These are phyloP conservation scores for Bombus vancouverensis DNA, from an alignment of 1,140 invertebrate species.

Conservation along the genomic window DNA sequence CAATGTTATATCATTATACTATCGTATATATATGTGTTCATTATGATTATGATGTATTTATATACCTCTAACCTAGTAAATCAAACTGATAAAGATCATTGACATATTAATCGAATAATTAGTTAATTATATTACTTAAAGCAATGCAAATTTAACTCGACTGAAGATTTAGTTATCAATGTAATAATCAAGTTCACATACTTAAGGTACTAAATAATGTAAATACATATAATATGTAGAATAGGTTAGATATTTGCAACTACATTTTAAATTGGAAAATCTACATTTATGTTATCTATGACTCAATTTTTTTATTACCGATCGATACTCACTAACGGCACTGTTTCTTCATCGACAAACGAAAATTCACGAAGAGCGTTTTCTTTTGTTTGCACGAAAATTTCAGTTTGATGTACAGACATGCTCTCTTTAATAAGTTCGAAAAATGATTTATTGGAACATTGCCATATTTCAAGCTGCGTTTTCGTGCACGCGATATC, in stretches of 20 bases:
- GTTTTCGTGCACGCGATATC: not conserved
- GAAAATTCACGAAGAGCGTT: constrained; percentile 74
- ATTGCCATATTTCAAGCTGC: not conserved
- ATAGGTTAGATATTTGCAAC: constrained; percentile 3
- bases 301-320: not conserved
- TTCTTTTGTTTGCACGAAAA: constrained; percentile 55
- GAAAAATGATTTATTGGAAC: constrained; percentile 21
- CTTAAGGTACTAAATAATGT: too few species aligned
- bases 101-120: not conserved
- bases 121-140: not conserved
- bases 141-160: too few species aligned
- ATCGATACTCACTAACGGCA: constrained; percentile 71
- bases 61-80: not conserved
- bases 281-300: constrained; percentile 19
- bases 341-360: constrained; percentile 70
- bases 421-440: constrained; percentile 19
- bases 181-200: not conserved
- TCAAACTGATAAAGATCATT: not conserved
- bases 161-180: not conserved
- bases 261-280: constrained; percentile 20
- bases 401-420: constrained; percentile 56
- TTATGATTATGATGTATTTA: not conserved
- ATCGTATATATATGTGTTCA: too few species aligned
- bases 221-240: not conserved
- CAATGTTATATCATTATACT: not conserved